Evolutionary conservation across 35 echinoderm and acorn worm genomes (phyloP).

Genomic region (Acanthaster planci): DNA sequence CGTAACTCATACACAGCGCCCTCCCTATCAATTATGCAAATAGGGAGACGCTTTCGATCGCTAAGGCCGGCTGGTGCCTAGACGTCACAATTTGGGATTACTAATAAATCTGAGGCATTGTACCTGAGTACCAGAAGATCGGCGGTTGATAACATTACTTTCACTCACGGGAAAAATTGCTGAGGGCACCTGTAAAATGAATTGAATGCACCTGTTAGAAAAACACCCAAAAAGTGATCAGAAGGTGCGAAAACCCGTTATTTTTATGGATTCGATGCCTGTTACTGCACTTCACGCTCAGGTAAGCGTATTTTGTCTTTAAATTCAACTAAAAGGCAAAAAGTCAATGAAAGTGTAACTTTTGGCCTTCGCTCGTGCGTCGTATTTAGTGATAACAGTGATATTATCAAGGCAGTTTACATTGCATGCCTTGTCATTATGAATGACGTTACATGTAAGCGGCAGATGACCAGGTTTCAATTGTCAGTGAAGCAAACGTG

Average conservation of each 20-base stretch:
- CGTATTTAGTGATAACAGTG: too few relatives aligned
- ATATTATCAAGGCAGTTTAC: too few relatives aligned
- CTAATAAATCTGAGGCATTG: background rate
- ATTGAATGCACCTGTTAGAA: background rate
- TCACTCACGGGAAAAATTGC: background rate
- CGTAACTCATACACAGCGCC: background rate
- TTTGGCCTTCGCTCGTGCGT: too few relatives aligned
- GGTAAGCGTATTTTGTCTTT: slow-evolving; percentile 5
- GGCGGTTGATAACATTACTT: too few relatives aligned
- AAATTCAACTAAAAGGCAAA: too few relatives aligned
- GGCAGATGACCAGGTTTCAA: too few relatives aligned
- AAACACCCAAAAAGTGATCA: background rate
- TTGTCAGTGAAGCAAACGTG: too few relatives aligned
- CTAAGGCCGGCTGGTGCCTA: slow-evolving; percentile 2
- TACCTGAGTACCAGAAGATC: background rate
- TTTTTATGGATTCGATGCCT: background rate
- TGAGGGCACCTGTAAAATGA: background rate
- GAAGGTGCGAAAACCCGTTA: background rate
- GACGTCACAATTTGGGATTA: background rate
- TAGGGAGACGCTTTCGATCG: slow-evolving; percentile 23
- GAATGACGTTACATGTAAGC: too few relatives aligned
- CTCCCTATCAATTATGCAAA: slow-evolving; percentile 23
- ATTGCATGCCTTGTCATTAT: too few relatives aligned
- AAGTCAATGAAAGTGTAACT: too few relatives aligned
- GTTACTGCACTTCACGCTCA: background rate